A percentile compares a stretch with the other conserved stretches of the same genome.
Conservation (phyloP, 2,113 vertebrate genomes). For the Petrocephalus microphthalmus region DNA sequence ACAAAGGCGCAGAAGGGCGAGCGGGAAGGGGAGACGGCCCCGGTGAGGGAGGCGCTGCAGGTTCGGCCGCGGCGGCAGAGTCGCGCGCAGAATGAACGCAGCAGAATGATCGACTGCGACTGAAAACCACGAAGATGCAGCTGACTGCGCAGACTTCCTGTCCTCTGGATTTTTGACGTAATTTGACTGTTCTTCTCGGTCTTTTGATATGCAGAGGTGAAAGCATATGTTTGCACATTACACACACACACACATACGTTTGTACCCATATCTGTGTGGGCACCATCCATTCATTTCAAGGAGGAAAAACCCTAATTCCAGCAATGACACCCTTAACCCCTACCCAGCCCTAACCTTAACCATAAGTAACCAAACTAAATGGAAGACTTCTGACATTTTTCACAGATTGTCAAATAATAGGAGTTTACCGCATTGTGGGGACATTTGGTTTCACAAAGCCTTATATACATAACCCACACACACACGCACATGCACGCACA, state of each 20-base stretch:
- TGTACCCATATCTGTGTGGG: background rate
- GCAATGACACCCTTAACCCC: too few relatives aligned
- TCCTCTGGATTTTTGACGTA: background rate
- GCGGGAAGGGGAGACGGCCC: background rate
- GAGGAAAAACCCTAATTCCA: too few relatives aligned
- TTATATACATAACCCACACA: background rate
- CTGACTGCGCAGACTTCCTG: slow-evolving; percentile 63
- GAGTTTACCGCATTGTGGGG: background rate
- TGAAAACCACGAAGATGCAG: slow-evolving; percentile 69
- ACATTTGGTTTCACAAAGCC: background rate
- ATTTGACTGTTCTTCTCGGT: slow-evolving; percentile 24
- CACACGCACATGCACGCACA: background rate
- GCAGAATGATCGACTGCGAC: slow-evolving; percentile 82
- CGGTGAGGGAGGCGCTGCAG: slow-evolving; percentile 29
- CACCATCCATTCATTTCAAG: background rate
- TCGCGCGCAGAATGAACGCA: slow-evolving; percentile 71
- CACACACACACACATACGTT: background rate
- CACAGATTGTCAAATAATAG: background rate
- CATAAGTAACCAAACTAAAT: too few relatives aligned
- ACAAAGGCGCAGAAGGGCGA: background rate
- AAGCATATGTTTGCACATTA: background rate
- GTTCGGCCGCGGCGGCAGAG: slow-evolving; percentile 42
- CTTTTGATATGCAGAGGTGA: background rate
- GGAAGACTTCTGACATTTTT: background rate
- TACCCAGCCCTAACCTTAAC: too few relatives aligned